These are phyloP conservation scores for Cepphus grylle DNA, from an alignment of 2,113 vertebrate species.

Conservation along the genomic window DNA sequence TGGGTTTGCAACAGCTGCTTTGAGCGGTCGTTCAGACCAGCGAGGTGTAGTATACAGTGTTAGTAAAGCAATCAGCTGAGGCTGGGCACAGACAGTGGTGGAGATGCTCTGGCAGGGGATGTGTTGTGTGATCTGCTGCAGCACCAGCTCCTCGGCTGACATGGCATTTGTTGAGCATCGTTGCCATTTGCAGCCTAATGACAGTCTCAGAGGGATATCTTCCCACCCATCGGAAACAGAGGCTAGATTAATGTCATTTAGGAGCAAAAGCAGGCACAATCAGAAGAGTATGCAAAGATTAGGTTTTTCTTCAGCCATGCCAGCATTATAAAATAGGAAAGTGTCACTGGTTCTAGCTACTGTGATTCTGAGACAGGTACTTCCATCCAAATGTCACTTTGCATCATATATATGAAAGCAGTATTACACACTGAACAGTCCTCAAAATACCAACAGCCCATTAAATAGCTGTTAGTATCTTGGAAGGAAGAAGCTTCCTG, in stretches of 20 bases:
- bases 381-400: background rate
- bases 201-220: background rate
- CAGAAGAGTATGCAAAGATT: background rate
- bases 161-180: background rate
- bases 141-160: background rate
- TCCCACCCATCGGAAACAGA: background rate
- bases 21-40: background rate
- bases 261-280: background rate
- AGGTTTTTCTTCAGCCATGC: background rate
- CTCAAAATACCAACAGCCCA: background rate
- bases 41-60: background rate
- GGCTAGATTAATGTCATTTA: background rate
- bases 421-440: background rate
- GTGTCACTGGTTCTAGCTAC: background rate
- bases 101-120: background rate
- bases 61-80: background rate
- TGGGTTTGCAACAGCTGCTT: background rate
- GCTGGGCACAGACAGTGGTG: background rate
- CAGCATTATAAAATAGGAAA: background rate
- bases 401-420: background rate
- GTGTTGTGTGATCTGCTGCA: background rate
- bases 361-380: background rate
- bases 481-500: background rate
- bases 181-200: background rate
- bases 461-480: slow-evolving; percentile 1